These are phyloP conservation scores for Semaprochilodus insignis DNA, from an alignment of 2,797 vertebrate genomes.

Conservation along the genomic window DNA sequence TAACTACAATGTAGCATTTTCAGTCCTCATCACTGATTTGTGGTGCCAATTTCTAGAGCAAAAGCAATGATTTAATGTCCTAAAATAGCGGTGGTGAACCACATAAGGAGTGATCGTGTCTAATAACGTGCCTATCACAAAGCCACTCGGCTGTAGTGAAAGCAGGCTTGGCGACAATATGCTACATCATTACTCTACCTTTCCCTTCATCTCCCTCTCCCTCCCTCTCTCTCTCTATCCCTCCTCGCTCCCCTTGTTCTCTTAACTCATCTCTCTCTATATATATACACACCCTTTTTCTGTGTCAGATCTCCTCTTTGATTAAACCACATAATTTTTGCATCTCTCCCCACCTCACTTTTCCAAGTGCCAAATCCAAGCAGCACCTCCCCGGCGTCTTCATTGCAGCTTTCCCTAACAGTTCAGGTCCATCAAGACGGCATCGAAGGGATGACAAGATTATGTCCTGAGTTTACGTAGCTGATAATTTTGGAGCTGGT, in stretches of 20 bases:
- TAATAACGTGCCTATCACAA: constrained; percentile 50
- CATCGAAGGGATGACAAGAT: not conserved
- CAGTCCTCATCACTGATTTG: constrained; percentile 74
- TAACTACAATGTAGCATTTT: constrained; percentile 66
- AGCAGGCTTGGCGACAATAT: constrained; percentile 53
- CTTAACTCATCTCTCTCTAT: constrained; percentile 1
- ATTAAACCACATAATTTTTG: constrained; percentile 50
- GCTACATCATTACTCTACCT: constrained; percentile 53
- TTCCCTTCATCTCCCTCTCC: constrained; percentile 27
- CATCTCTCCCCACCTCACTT: no score
- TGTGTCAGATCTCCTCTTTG: constrained; percentile 51
- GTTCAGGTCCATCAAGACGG: no score
- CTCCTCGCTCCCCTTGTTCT: constrained; percentile 20
- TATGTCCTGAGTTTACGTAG: not conserved
- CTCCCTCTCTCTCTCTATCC: constrained; percentile 19
- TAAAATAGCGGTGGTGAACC: constrained; percentile 73
- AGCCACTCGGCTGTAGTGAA: constrained; percentile 49
- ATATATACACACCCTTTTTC: not conserved
- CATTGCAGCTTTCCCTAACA: no score
- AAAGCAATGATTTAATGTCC: constrained; percentile 76
- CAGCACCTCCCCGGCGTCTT: no score
- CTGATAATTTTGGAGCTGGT: not conserved
- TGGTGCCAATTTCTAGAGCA: constrained; percentile 77
- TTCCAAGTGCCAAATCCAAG: no score
- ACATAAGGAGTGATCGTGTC: constrained; percentile 50